Conservation (phyloP, 1,140 invertebrate genomes). For the Helicoverpa armigera region DNA sequence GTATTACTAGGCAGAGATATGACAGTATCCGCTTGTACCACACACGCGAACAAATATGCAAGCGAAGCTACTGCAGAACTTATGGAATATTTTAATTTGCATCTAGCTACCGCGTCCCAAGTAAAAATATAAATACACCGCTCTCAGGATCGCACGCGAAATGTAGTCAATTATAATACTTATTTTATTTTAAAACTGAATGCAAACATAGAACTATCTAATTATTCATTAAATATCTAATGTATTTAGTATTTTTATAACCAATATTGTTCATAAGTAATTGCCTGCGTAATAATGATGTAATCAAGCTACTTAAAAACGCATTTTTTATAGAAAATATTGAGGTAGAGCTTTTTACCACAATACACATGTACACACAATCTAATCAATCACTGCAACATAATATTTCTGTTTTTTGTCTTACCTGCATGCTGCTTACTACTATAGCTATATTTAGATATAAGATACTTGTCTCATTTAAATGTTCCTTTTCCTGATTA, state of each 20-base stretch:
- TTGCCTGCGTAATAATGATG: neutral
- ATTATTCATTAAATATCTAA: neutral
- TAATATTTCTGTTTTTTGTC: slow-evolving; percentile 9
- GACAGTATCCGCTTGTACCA: slow-evolving; percentile 57
- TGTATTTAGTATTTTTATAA: neutral
- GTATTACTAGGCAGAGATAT: slow-evolving; percentile 61
- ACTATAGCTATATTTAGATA: neutral
- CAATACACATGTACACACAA: slow-evolving; percentile 16
- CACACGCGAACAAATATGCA: slow-evolving; percentile 59
- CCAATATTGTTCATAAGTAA: neutral
- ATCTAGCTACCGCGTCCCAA: slow-evolving; percentile 41
- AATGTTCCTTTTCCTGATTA: neutral
- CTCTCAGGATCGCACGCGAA: slow-evolving; percentile 53
- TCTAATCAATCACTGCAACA: neutral
- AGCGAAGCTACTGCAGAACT: slow-evolving; percentile 62
- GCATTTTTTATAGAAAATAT: slow-evolving; percentile 31
- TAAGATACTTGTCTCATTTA: slow-evolving; percentile 29
- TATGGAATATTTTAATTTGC: slow-evolving; percentile 45
- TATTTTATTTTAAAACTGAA: neutral
- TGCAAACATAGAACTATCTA: neutral
- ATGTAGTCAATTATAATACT: slow-evolving; percentile 14
- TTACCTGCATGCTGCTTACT: slow-evolving; percentile 16
- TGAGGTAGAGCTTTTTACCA: slow-evolving; percentile 23
- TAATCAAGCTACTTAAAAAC: neutral
- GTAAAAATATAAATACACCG: slow-evolving; percentile 51